phyloP scores from a whole-genome alignment of 2,888 invertebrate genomes.

The Troilus luridus region DNA sequence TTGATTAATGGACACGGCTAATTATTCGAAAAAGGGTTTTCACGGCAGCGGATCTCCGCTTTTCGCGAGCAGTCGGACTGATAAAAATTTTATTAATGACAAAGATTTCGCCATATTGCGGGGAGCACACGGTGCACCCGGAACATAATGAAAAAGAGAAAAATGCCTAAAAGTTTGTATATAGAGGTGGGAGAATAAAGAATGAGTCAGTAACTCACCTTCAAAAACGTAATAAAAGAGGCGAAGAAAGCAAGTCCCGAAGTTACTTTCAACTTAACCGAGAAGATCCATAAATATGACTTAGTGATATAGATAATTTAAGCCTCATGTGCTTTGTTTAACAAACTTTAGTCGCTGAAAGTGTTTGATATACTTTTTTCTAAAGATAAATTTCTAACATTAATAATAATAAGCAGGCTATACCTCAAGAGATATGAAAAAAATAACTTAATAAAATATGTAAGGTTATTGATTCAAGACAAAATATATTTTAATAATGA shows the following conservation, averaged over 20 bases:
- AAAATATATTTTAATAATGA: no score
- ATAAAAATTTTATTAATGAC: constrained; percentile 34
- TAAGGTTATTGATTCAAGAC: no score
- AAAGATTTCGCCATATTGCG: constrained; percentile 14
- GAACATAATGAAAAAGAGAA: constrained; percentile 31
- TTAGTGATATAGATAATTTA: constrained; percentile 1
- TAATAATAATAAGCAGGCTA: neutral
- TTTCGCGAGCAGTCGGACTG: neutral
- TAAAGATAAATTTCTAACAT: neutral
- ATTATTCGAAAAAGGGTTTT: constrained; percentile 42
- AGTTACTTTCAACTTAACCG: neutral
- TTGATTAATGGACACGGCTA: constrained; percentile 46
- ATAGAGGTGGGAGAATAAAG: constrained; percentile 15
- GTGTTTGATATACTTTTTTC: neutral
- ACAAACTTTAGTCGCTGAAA: neutral
- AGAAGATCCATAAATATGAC: constrained; percentile 25
- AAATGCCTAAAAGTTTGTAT: constrained; percentile 24
- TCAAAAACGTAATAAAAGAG: constrained; percentile 29
- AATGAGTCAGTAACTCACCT: neutral
- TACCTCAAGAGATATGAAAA: no score
- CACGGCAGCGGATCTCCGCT: constrained; percentile 13
- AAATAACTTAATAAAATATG: no score
- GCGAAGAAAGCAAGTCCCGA: neutral
- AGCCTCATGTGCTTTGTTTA: neutral
- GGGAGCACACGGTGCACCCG: neutral